These are phyloP conservation scores for Tinamus guttatus DNA, from an alignment of 2,113 vertebrate species.

Conservation along the genomic window DNA sequence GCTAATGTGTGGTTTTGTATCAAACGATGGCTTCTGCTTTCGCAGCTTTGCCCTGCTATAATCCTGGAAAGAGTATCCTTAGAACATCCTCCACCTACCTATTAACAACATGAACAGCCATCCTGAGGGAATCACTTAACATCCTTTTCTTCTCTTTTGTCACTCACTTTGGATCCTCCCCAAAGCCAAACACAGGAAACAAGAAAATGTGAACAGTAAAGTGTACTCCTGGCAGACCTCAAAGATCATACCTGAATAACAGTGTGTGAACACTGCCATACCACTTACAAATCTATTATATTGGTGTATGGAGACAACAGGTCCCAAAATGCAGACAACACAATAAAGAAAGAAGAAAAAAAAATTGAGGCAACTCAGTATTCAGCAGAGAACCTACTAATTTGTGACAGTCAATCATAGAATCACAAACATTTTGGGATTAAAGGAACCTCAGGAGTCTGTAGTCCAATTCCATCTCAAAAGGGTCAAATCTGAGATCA, in stretches of 20 bases:
- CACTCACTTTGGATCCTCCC: no score
- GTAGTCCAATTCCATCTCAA: background rate
- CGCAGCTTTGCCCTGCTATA: background rate
- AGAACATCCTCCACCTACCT: background rate
- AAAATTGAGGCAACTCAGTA: background rate
- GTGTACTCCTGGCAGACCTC: background rate
- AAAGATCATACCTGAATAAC: background rate
- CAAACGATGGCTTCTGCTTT: background rate
- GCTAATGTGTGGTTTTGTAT: background rate
- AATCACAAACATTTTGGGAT: background rate
- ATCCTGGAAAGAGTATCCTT: background rate
- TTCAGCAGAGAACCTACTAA: background rate
- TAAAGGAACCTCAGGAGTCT: background rate
- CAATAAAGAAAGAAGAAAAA: background rate
- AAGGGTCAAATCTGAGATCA: background rate
- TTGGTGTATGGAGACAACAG: background rate
- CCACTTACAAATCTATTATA: background rate
- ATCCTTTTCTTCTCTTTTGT: background rate
- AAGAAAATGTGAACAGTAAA: background rate
- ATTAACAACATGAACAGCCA: background rate
- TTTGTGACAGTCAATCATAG: background rate
- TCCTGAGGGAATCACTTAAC: background rate
- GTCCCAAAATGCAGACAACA: background rate
- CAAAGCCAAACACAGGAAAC: background rate
- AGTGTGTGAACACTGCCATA: background rate